Conservation (phyloP, 35 echinoderm and acorn worm genomes). For the Anneissia japonica region DNA sequence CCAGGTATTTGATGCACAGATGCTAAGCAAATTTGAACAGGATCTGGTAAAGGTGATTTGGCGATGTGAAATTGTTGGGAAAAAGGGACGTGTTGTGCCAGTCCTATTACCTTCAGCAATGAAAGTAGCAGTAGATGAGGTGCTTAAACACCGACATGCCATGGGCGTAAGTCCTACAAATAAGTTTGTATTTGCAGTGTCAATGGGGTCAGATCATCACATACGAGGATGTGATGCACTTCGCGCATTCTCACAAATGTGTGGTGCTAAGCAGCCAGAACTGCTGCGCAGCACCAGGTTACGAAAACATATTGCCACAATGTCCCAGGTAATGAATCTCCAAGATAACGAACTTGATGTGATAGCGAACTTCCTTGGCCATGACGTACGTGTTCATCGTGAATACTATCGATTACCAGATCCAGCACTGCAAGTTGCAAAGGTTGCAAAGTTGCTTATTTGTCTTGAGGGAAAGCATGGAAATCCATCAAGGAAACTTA, state of each 20-base stretch:
- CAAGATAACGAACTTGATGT: slow-evolving; percentile 28
- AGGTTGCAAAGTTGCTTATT: slow-evolving; percentile 16
- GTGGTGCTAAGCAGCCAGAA: slow-evolving; percentile 23
- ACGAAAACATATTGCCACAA: slow-evolving; percentile 23
- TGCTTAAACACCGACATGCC: neutral
- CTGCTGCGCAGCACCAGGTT: neutral
- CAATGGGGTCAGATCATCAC: slow-evolving; percentile 8
- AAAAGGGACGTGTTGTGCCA: neutral
- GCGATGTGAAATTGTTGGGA: neutral
- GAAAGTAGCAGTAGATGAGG: neutral
- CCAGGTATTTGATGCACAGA: neutral
- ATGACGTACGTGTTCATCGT: slow-evolving; percentile 1
- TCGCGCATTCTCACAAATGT: neutral
- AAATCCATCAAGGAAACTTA: neutral
- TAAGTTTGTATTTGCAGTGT: slow-evolving; percentile 21
- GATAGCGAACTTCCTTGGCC: slow-evolving; percentile 23
- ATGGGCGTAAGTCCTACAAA: slow-evolving; percentile 1
- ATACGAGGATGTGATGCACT: slow-evolving; percentile 23
- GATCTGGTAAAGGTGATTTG: neutral
- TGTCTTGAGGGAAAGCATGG: neutral
- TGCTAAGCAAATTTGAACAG: neutral
- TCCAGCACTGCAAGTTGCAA: slow-evolving; percentile 15
- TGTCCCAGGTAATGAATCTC: slow-evolving; percentile 27
- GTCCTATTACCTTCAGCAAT: neutral
- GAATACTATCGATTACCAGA: slow-evolving; percentile 29